These are phyloP conservation scores for Polypterus senegalus DNA, from an alignment of 2,113 vertebrate species.

Conservation along the genomic window DNA sequence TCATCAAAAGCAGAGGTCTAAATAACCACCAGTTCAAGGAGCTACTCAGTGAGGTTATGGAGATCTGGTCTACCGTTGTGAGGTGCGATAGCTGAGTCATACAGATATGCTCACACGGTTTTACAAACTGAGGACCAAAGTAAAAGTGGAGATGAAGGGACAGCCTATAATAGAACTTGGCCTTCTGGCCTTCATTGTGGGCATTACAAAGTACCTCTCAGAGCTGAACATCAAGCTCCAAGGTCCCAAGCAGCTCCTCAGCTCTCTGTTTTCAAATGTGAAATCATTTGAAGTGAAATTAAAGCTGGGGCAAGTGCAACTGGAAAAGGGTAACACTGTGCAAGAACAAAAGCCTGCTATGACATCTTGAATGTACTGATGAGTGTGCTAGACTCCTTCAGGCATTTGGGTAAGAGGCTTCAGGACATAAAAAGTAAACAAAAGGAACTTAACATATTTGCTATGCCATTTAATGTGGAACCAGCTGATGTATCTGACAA, in stretches of 20 bases:
- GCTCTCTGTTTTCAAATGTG: too few species aligned
- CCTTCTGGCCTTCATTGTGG: slow-evolving; percentile 7
- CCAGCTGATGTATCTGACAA: slow-evolving; percentile 24
- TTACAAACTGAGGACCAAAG: neutral
- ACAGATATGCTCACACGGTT: slow-evolving; percentile 5
- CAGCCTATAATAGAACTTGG: slow-evolving; percentile 5
- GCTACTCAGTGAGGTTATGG: slow-evolving; percentile 1
- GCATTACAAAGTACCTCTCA: too few species aligned
- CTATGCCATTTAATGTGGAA: slow-evolving; percentile 24
- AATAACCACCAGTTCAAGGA: neutral
- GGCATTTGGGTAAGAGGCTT: slow-evolving; percentile 19
- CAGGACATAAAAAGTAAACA: slow-evolving; percentile 25
- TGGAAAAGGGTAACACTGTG: too few species aligned
- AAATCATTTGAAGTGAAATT: too few species aligned
- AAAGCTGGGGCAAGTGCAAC: too few species aligned
- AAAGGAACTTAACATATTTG: neutral
- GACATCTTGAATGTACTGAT: too few species aligned
- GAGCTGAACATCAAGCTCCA: too few species aligned
- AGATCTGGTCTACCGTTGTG: neutral
- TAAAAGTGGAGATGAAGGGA: slow-evolving; percentile 15
- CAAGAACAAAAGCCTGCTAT: too few species aligned
- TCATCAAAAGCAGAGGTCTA: slow-evolving; percentile 1
- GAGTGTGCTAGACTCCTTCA: neutral
- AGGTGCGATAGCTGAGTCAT: slow-evolving; percentile 1
- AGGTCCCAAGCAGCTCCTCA: too few species aligned